phyloP scores from a whole-genome alignment of 2,113 vertebrate species.

The Smithornis capensis region DNA sequence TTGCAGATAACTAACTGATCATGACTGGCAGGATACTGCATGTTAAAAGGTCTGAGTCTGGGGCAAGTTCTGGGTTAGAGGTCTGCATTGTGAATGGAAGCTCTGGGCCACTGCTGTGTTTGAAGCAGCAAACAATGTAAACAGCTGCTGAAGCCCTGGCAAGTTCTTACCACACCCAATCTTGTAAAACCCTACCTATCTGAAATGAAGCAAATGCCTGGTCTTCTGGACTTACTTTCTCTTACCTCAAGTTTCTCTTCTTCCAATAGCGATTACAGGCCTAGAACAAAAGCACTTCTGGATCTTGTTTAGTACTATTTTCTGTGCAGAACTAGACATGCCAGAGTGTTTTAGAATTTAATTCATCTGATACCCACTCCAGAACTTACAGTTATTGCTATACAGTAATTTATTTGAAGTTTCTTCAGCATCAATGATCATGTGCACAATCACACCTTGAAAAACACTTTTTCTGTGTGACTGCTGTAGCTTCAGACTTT shows the following conservation, averaged over 20 bases:
- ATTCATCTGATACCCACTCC: neutral
- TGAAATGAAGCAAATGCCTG: neutral
- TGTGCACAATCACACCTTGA: neutral
- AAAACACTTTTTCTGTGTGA: neutral
- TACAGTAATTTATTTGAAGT: neutral
- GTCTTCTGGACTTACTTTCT: neutral
- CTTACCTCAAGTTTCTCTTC: neutral
- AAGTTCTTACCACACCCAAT: neutral
- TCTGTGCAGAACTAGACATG: rapidly evolving
- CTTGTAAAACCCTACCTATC: neutral
- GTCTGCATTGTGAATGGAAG: neutral
- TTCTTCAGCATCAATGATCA: neutral
- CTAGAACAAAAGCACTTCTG: neutral
- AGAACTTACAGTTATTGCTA: neutral
- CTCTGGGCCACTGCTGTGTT: neutral
- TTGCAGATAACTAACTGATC: neutral
- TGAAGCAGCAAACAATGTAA: rapidly evolving
- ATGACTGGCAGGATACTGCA: too few relatives aligned
- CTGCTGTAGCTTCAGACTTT: neutral
- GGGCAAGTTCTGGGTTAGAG: neutral
- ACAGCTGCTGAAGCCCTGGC: neutral
- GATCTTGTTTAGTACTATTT: neutral
- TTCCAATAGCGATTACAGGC: neutral
- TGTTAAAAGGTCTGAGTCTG: rapidly evolving
- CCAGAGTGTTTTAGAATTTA: neutral